Conservation (phyloP, 2,797 vertebrate species). For the Macropodus opercularis region DNA sequence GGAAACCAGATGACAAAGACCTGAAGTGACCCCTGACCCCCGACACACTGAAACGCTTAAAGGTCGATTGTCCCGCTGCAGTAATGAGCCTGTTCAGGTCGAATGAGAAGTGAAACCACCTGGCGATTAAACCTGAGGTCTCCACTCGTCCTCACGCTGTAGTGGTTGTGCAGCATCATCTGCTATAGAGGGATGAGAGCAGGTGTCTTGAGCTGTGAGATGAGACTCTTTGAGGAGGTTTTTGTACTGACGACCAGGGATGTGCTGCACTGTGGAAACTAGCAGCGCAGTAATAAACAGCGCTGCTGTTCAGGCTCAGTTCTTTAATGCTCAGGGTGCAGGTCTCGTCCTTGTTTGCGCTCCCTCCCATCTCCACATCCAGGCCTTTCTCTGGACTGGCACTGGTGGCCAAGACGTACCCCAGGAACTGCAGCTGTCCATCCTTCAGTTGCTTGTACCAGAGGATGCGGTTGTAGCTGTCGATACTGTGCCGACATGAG, state of each 20-base stretch:
- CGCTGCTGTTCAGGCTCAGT: constrained; percentile 4
- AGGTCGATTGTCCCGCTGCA: too few species aligned
- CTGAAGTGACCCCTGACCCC: constrained; percentile 4
- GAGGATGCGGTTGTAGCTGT: constrained; percentile 17
- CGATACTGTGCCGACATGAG: constrained; percentile 44
- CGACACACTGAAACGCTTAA: too few species aligned
- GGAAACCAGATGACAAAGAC: neutral
- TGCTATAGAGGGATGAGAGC: neutral
- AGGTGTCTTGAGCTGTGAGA: neutral
- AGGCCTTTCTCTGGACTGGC: neutral
- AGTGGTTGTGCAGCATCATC: too few species aligned
- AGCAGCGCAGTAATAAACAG: neutral
- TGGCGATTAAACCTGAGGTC: too few species aligned
- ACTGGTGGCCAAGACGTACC: constrained; percentile 15
- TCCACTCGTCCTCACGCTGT: too few species aligned
- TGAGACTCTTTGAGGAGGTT: constrained; percentile 14
- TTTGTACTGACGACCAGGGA: constrained; percentile 28
- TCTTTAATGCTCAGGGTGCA: constrained; percentile 30
- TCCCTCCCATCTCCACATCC: constrained; percentile 17
- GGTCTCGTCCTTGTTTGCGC: neutral
- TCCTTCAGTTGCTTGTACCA: constrained; percentile 62
- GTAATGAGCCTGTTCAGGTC: too few species aligned
- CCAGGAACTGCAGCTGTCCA: constrained; percentile 38
- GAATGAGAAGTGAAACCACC: too few species aligned
- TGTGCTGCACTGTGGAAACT: neutral